A percentile compares a stretch with the other conserved stretches of the same genome.
Evolutionary conservation across 2,113 vertebrate species (phyloP).

Genomic region (Periophthalmus modestus): DNA sequence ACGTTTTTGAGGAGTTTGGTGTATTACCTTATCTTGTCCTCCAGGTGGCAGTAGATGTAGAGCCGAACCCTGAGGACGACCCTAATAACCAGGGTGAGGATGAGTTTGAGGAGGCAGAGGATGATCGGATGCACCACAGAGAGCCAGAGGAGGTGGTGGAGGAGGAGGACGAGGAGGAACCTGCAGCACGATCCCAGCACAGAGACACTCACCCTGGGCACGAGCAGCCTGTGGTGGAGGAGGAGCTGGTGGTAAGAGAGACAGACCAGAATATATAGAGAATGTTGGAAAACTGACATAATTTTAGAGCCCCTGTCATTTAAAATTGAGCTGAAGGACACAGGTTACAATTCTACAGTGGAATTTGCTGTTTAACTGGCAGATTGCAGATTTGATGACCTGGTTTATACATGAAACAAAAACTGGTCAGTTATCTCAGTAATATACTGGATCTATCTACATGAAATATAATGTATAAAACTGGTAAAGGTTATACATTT

Average conservation of each 20-base stretch:
- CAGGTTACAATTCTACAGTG: too few species aligned
- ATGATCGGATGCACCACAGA: constrained; percentile 81
- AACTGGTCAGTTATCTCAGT: too few species aligned
- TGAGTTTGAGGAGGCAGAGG: constrained; percentile 95
- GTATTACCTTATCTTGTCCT: background rate
- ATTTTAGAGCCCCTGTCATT: too few species aligned
- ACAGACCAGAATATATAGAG: background rate
- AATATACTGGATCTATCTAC: too few species aligned
- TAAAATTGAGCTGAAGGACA: too few species aligned
- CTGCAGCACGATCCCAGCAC: constrained; percentile 42
- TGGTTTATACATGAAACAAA: too few species aligned
- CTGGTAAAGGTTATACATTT: too few species aligned
- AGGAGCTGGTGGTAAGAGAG: constrained; percentile 88
- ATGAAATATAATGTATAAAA: too few species aligned
- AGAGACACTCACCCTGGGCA: constrained; percentile 63
- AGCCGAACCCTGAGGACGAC: constrained; percentile 93
- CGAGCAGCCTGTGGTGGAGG: constrained; percentile 79
- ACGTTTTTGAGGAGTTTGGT: background rate
- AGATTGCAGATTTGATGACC: too few species aligned
- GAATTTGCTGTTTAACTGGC: too few species aligned
- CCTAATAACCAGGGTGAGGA: constrained; percentile 98
- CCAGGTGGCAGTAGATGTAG: constrained; percentile 79
- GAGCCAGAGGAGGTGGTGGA: constrained; percentile 69
- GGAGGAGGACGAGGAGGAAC: constrained; percentile 63
- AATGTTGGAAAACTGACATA: background rate